Evolutionary conservation across 2,888 invertebrate species (phyloP).

Genomic region (Pristionchus entomophagus): DNA sequence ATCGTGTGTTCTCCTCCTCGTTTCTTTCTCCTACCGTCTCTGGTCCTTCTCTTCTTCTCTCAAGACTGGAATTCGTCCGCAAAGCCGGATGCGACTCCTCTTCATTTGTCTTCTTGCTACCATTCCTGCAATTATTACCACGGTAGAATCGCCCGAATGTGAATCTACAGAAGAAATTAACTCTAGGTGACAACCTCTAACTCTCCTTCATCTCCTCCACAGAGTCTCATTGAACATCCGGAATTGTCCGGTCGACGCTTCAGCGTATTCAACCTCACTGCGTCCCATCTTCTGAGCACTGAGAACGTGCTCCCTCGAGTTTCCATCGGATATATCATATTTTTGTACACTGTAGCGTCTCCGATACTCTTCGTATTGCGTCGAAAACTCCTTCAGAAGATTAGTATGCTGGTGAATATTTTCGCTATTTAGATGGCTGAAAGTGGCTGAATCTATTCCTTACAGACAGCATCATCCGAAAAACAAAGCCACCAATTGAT

Average conservation of each 20-base stretch:
- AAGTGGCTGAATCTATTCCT: too few species aligned
- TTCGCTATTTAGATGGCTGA: too few species aligned
- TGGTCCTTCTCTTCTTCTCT: neutral
- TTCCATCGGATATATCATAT: neutral
- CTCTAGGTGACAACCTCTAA: neutral
- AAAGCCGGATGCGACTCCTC: neutral
- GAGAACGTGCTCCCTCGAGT: neutral
- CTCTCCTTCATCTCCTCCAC: constrained; percentile 8
- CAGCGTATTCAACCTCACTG: constrained; percentile 11
- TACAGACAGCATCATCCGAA: neutral
- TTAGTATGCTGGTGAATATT: neutral
- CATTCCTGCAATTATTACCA: neutral
- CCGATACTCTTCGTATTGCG: neutral
- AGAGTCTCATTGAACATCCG: neutral
- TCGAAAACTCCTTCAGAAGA: neutral
- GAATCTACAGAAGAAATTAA: neutral
- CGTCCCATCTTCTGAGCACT: neutral
- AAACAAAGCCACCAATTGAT: neutral
- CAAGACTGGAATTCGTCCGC: neutral
- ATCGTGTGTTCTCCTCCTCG: constrained; percentile 17
- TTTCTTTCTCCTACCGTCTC: constrained; percentile 13
- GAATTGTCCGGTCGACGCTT: neutral
- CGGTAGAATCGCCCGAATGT: neutral
- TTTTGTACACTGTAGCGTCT: neutral
- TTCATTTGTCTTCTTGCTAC: neutral